Conservation (phyloP, 2,797 vertebrate species). For the Sebastes hubbsi region DNA sequence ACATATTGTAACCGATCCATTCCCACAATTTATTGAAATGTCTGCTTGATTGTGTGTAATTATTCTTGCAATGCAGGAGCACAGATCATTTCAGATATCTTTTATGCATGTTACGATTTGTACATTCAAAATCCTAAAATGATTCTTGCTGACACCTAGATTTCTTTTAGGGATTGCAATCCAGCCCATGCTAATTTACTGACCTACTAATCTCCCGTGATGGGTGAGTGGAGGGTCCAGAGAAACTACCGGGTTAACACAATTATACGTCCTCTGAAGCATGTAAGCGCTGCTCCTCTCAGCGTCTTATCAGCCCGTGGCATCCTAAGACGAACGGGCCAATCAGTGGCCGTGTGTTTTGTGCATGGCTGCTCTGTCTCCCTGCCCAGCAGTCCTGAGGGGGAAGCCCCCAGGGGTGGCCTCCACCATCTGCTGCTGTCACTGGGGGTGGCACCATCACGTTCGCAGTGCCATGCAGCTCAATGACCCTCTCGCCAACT, state of each 20-base stretch:
- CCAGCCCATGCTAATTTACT: background rate
- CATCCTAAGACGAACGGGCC: slow-evolving; percentile 36
- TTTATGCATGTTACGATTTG: background rate
- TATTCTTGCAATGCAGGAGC: background rate
- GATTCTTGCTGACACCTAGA: background rate
- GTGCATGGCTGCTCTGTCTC: slow-evolving; percentile 64
- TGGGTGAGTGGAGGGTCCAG: background rate
- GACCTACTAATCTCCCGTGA: slow-evolving; percentile 11
- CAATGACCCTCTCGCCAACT: slow-evolving; percentile 1
- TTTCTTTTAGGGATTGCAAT: background rate
- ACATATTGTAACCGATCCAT: background rate
- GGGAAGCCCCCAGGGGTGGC: slow-evolving; percentile 27
- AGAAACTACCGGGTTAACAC: slow-evolving; percentile 39
- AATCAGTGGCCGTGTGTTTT: slow-evolving; percentile 61
- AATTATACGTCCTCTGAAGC: slow-evolving; percentile 57
- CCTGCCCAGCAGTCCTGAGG: slow-evolving; percentile 48
- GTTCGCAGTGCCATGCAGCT: slow-evolving; percentile 28
- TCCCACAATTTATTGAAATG: background rate
- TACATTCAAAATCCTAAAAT: background rate
- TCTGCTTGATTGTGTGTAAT: background rate
- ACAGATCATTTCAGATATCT: background rate
- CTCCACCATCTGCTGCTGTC: slow-evolving; percentile 74
- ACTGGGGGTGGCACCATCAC: slow-evolving; percentile 49
- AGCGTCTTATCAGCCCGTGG: slow-evolving; percentile 51
- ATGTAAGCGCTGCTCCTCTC: slow-evolving; percentile 44